Evolutionary conservation across 2,888 invertebrate genomes (phyloP).

Genomic region (Philaethria dido): DNA sequence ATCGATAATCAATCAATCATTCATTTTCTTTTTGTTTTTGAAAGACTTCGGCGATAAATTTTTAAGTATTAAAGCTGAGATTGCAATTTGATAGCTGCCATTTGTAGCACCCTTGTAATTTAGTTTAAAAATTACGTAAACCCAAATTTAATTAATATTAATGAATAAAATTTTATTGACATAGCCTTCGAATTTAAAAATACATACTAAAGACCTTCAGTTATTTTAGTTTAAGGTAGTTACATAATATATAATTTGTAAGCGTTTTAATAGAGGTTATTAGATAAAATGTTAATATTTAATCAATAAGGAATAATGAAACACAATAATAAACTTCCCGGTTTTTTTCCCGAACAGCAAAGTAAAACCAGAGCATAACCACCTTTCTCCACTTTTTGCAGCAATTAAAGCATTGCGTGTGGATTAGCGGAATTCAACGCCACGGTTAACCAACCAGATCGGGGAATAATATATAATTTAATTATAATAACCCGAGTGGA

Average conservation of each 20-base stretch:
- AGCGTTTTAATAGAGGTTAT: not conserved
- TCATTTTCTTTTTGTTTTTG: slow-evolving; percentile 30
- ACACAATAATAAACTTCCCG: too few species aligned
- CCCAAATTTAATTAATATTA: not conserved
- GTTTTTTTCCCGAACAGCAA: too few species aligned
- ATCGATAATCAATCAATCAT: slow-evolving; percentile 40
- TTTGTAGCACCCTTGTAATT: not conserved
- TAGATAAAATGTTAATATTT: not conserved
- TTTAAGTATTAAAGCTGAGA: slow-evolving; percentile 23
- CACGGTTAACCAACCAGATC: too few species aligned
- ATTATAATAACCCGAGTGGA: too few species aligned
- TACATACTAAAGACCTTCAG: not conserved
- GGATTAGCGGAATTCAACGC: too few species aligned
- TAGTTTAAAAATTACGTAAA: not conserved
- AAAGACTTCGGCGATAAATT: slow-evolving; percentile 16
- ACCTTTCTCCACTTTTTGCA: too few species aligned
- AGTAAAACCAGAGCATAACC: too few species aligned
- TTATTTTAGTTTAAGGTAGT: not conserved
- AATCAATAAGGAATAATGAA: not conserved
- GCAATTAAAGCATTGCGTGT: too few species aligned
- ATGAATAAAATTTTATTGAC: not conserved
- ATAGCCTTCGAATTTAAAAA: slow-evolving; percentile 1
- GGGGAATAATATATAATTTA: too few species aligned
- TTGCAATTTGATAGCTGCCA: slow-evolving; percentile 37
- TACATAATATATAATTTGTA: not conserved